phyloP scores from a whole-genome alignment of 2,888 invertebrate species.

The Ariolimax columbianus region DNA sequence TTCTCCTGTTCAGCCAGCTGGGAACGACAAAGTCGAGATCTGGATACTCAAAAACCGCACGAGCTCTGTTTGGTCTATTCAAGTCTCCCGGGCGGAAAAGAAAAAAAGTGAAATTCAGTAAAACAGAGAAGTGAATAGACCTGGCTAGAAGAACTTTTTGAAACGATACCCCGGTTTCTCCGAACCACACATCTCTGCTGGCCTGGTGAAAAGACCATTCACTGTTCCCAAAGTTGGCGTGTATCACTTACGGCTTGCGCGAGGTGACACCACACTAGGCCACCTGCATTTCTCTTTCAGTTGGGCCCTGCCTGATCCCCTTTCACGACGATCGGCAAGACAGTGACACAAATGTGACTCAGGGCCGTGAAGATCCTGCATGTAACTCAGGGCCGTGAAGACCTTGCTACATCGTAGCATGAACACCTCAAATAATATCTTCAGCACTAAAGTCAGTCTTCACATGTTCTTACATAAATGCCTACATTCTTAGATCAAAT shows the following conservation, averaged over 20 bases:
- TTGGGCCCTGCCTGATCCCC: not conserved
- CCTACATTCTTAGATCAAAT: too few relatives aligned
- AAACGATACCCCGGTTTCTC: slow-evolving; percentile 10
- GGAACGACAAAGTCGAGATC: slow-evolving; percentile 32
- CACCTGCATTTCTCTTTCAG: slow-evolving; percentile 4
- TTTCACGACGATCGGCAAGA: not conserved
- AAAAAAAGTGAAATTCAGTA: not conserved
- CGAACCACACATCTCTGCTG: not conserved
- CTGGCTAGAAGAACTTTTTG: not conserved
- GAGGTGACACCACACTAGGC: slow-evolving; percentile 3
- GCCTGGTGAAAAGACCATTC: slow-evolving; percentile 12
- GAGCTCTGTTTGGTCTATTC: slow-evolving; percentile 17
- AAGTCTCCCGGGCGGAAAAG: not conserved
- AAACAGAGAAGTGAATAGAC: slow-evolving; percentile 12
- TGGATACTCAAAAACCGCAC: slow-evolving; percentile 32
- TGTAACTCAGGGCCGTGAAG: too few relatives aligned
- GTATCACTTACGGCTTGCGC: not conserved
- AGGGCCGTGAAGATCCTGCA: too few relatives aligned
- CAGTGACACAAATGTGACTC: too few relatives aligned
- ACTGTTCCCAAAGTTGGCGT: not conserved
- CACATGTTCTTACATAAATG: too few relatives aligned
- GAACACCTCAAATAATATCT: too few relatives aligned
- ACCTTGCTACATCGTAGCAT: too few relatives aligned
- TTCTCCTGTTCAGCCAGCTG: slow-evolving; percentile 17
- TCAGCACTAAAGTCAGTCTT: too few relatives aligned